A percentile compares a stretch with the other conserved stretches of the same genome.
These are phyloP conservation scores for Penaeus vannamei DNA, from an alignment of 1,140 invertebrate genomes.

Conservation along the genomic window DNA sequence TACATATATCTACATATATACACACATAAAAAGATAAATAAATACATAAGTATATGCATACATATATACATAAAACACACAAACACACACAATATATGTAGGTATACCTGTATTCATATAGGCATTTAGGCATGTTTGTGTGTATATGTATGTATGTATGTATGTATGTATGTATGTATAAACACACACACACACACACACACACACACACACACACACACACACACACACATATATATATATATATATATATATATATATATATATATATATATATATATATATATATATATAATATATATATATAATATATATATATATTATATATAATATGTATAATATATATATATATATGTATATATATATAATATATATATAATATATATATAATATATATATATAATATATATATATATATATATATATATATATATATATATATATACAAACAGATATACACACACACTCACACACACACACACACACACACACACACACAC, in stretches of 20 bases:
- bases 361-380: no score
- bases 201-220: no score
- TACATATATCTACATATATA: background rate
- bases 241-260: slow-evolving; percentile 32
- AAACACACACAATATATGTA: no score
- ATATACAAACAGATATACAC: no score
- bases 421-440: background rate
- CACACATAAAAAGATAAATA: no score
- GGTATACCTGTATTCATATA: no score
- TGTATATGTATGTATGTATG: slow-evolving; percentile 42
- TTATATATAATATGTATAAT: slow-evolving; percentile 35
- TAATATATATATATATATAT: background rate
- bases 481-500: no score
- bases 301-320: slow-evolving; percentile 47
- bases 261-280: slow-evolving; percentile 22
- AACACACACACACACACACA: background rate
- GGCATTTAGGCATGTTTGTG: background rate
- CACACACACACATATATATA: background rate
- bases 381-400: no score
- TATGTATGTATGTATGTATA: slow-evolving; percentile 37
- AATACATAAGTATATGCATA: background rate
- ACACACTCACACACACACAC: no score
- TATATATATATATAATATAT: slow-evolving; percentile 42
- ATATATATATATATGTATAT: no score
- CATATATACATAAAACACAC: no score